Base-by-base conservation (phyloP, 2,113 vertebrate species). In the Vulpes lagopus region DNA sequence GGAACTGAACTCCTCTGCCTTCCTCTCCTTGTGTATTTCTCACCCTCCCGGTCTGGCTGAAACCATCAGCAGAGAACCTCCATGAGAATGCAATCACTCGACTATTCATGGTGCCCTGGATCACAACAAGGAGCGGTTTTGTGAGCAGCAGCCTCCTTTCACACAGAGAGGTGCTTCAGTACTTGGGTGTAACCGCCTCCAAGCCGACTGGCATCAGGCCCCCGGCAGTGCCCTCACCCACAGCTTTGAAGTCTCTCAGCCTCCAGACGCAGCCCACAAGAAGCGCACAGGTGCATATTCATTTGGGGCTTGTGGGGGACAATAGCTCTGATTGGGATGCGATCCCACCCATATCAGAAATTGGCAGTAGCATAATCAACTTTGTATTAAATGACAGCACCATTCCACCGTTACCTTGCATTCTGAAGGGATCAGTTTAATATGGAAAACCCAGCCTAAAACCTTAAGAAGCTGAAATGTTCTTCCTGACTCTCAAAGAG, bases 261-360 rank as follows among this genome's bases (percentile, higher is more conserved):
- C 87, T 67, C 1, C 2, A 89, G 65, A 59, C 0, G 0, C 53
- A 86, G 38, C 30, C 86, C 3, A 2, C n/a, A 43, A 96, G 83
- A 89, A 59, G 95, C 25, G 0, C 74, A 74, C 94, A 67, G 79
- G 90, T 96, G 96, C 32, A 17, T 62, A 95, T 93, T 96, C 87
- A 92, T 92, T 95, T 0, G 57, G 38, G 38, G 11, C 0, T 93
- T 20, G 23, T 57, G 35, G 30, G 81, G 79, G 73, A 97, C 91
- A 98, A 97, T 96, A 82, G 92, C 88, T 80, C 88, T 97, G 96
- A 98, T 97, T 98, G 92, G 76, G 92, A 84, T 53, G 19, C 8
- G 7, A 62, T 87, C 62, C 96, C 83, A 95, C 67, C 92, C 23
- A 16, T 43, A 51, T 92, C 62, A 80, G 94, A 91, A 93, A 94